These are phyloP conservation scores for Eidolon helvum DNA, from an alignment of 2,113 vertebrate genomes.

Conservation along the genomic window DNA sequence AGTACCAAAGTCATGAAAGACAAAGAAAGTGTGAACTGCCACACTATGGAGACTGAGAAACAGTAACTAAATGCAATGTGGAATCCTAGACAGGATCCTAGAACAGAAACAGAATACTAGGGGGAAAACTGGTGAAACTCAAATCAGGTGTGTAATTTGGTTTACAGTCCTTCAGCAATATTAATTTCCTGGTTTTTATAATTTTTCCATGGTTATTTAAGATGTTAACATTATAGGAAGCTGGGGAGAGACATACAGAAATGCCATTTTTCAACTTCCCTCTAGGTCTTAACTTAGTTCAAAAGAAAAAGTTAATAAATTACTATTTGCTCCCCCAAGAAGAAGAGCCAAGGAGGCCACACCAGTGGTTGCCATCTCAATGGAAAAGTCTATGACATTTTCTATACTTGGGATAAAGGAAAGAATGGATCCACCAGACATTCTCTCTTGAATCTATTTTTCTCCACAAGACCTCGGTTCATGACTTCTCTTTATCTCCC, in stretches of 20 bases:
- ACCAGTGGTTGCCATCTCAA: not conserved
- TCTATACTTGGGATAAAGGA: not conserved
- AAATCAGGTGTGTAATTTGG: not conserved
- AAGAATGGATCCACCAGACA: not conserved
- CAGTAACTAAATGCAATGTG: not conserved
- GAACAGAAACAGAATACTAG: not conserved
- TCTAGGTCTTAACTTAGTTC: constrained; percentile 47
- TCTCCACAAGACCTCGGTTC: not conserved
- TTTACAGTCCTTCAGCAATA: not conserved
- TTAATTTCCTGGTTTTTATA: not conserved
- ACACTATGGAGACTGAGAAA: not conserved
- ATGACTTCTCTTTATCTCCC: not conserved
- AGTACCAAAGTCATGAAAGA: not conserved
- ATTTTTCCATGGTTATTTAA: not conserved
- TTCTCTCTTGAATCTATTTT: not conserved
- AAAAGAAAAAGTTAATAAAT: constrained; percentile 20
- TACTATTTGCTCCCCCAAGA: not conserved
- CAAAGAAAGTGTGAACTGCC: not conserved
- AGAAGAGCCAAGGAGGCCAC: not conserved
- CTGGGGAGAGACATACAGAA: not conserved
- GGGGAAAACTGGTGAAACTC: not conserved
- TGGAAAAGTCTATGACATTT: not conserved
- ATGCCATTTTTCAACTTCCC: constrained; percentile 22
- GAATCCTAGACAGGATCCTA: not conserved
- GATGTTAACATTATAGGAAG: not conserved